phyloP scores from a whole-genome alignment of 2,888 invertebrate species.

The Drosophila imparisetae region DNA sequence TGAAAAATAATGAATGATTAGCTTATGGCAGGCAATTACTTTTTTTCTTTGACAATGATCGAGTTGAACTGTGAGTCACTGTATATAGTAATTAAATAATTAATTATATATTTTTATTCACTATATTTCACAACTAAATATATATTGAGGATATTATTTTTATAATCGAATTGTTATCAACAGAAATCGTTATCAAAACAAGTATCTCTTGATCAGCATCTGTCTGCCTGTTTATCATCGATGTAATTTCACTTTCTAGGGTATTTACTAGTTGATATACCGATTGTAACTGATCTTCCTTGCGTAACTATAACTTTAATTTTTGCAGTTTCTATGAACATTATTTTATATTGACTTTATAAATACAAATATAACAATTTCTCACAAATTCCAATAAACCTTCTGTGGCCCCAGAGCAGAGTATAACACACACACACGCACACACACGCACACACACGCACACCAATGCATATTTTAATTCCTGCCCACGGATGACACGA shows the following conservation, averaged over 20 bases:
- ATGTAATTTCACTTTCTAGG: not conserved
- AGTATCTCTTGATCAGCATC: not conserved
- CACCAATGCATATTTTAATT: conserved; percentile 68
- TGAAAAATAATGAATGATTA: too few species aligned
- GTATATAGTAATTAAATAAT: not conserved
- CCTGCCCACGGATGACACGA: conserved; percentile 23
- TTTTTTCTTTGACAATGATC: too few species aligned
- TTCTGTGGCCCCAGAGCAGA: not conserved
- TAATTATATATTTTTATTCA: not conserved
- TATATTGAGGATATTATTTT: not conserved
- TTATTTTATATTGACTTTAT: not conserved
- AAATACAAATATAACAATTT: not conserved
- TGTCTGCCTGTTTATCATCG: not conserved
- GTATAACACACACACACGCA: conserved; percentile 29
- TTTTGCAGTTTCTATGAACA: not conserved
- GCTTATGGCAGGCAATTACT: too few species aligned
- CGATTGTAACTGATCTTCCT: not conserved
- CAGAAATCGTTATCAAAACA: not conserved
- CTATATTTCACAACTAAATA: not conserved
- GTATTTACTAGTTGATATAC: not conserved
- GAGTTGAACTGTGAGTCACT: too few species aligned
- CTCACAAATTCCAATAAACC: not conserved
- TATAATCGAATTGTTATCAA: not conserved
- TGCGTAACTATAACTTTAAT: too few species aligned
- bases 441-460: conserved; percentile 14